A percentile compares a stretch with the other conserved stretches of the same genome.
Evolutionary conservation across 2,888 invertebrate species (phyloP).

Genomic region (Allygus modestus): DNA sequence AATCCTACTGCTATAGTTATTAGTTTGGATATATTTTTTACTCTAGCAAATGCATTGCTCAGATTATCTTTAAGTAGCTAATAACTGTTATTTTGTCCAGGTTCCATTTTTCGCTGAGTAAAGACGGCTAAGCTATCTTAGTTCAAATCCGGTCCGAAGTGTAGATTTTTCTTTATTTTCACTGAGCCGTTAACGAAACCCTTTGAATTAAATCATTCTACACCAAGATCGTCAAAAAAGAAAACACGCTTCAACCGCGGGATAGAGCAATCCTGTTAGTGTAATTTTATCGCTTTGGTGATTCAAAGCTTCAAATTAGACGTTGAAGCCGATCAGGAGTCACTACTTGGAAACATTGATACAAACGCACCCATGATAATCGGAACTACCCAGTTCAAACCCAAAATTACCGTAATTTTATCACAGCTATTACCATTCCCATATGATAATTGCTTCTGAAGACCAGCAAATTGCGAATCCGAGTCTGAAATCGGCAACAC

Average conservation of each 20-base stretch:
- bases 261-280: not conserved
- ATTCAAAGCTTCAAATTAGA: not conserved
- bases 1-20: no score
- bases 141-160: no score
- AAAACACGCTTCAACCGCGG: not conserved
- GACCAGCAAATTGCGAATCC: slow-evolving; percentile 42
- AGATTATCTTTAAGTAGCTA: no score
- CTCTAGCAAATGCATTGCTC: no score
- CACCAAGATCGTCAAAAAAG: no score
- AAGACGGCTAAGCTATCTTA: no score
- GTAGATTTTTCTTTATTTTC: no score
- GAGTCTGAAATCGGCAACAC: slow-evolving; percentile 18
- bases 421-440: not conserved
- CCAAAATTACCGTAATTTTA: slow-evolving; percentile 4
- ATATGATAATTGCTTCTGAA: slow-evolving; percentile 33
- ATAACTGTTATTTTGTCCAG: no score
- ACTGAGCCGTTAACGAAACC: no score
- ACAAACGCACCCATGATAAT: not conserved
- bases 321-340: not conserved
- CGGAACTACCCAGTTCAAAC: not conserved
- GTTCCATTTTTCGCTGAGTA: no score
- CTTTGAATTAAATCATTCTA: no score
- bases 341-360: not conserved
- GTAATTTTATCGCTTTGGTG: not conserved
- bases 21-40: no score